Base-by-base conservation (phyloP, 2,797 vertebrate species). In the Spinibarbus caldwelli region DNA sequence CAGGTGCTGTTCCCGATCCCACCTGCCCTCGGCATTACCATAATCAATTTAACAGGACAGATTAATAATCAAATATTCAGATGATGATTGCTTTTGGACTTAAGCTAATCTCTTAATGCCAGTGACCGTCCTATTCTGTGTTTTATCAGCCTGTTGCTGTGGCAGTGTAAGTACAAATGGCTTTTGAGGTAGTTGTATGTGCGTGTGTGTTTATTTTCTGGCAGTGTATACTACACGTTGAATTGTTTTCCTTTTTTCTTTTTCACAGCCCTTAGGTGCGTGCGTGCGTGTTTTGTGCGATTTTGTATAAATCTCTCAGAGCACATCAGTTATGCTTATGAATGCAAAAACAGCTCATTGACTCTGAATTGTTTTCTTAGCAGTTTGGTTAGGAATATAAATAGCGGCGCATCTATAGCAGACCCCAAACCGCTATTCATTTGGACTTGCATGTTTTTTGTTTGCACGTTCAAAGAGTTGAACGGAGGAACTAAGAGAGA, bases 311-410 rank as follows among this genome's bases (percentile, higher is more conserved):
- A 94, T 96, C 95, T 95, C 93, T 96, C 95, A 95, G 95, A 95
- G 93, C 94, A 94, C 90, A 94, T 93, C 93, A 93, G 95, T 95
- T 93, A 95, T 96, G 94, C 95, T 95, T 94, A 95, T 95, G 94
- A 94, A 94, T 94, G 94, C 94, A 94, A 94, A 95, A 96, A 93
- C 93, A 95, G 95, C 93, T 96, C 94, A 95, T 94, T 96, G 95
- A 94, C 94, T 94, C 94, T 94, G 93, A 94, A 95, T 92, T 94
- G 82, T 88, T 91, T 91, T 93, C 88, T 90, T 92, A 83, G 85
- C 87, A 88, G 87, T 89, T 91, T 93, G 92, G 91, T 93, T 92
- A 94, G 93, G 92, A 93, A 94, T 93, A 94, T 92, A 94, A 95
- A 95, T 95, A 94, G 93, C 91, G 91, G 88, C 91, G 93, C 91